Evolutionary conservation across 2,888 invertebrate genomes (phyloP).

Genomic region (Phytoseiulus persimilis): DNA sequence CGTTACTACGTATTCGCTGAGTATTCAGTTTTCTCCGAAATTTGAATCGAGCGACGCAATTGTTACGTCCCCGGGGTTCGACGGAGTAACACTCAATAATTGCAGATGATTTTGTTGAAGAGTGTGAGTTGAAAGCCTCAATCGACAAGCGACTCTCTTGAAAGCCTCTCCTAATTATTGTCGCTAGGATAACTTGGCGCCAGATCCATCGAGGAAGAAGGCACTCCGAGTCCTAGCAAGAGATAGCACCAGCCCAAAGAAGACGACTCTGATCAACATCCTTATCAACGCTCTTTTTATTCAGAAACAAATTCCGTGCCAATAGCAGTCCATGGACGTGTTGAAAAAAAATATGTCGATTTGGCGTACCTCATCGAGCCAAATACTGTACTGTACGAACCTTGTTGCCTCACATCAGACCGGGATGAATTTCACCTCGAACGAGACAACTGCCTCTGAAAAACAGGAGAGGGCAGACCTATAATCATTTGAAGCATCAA

Average conservation of each 20-base stretch:
- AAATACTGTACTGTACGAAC: no score
- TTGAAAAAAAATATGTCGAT: no score
- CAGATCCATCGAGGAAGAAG: not conserved
- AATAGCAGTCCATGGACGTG: no score
- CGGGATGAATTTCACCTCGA: no score
- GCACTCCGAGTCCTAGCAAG: not conserved
- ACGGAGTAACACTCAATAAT: not conserved
- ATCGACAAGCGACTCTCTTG: not conserved
- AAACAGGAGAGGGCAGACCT: no score
- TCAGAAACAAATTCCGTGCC: not conserved
- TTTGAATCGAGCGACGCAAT: not conserved
- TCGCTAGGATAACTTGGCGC: not conserved
- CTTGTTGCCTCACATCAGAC: no score
- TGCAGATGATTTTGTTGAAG: not conserved
- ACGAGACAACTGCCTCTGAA: no score
- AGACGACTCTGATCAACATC: not conserved
- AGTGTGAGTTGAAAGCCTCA: not conserved
- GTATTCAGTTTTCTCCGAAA: not conserved
- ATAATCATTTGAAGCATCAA: no score
- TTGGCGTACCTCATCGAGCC: no score
- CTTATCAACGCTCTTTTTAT: not conserved
- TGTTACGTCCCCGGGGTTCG: not conserved
- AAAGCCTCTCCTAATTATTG: not conserved
- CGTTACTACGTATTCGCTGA: not conserved
- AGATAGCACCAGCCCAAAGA: not conserved